These are phyloP conservation scores for Lophotis ruficrista DNA, from an alignment of 2,113 vertebrate species.

Conservation along the genomic window DNA sequence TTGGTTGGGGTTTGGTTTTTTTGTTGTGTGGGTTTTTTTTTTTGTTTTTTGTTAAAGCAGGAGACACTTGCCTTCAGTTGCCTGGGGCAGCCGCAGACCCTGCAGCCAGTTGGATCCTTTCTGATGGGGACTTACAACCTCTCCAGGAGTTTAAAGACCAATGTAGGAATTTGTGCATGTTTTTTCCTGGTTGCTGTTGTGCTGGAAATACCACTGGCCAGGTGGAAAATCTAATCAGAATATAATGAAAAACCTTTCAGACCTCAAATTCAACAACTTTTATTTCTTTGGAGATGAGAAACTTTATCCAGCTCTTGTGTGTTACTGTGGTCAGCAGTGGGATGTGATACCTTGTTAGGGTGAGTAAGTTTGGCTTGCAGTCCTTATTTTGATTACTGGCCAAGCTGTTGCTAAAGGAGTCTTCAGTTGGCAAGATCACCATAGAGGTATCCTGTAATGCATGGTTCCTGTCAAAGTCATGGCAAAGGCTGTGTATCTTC, in stretches of 20 bases:
- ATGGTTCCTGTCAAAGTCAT: not conserved
- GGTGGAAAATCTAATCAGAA: not conserved
- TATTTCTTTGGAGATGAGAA: not conserved
- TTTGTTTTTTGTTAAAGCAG: not conserved
- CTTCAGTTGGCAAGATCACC: not conserved
- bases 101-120: not conserved
- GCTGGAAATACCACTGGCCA: not conserved
- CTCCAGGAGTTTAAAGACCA: not conserved
- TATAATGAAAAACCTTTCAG: not conserved
- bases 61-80: not conserved
- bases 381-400: not conserved
- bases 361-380: not conserved
- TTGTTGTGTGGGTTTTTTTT: no score
- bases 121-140: not conserved
- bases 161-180: not conserved
- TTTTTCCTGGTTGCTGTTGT: not conserved
- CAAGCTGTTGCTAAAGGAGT: not conserved
- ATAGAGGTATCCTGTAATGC: not conserved
- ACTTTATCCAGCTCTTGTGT: not conserved
- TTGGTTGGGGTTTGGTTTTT: no score
- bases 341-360: not conserved
- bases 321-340: not conserved
- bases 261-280: not conserved
- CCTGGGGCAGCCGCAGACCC: not conserved
- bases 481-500: not conserved